Conservation (phyloP, 2,113 vertebrate genomes). For the Sylvia atricapilla region DNA sequence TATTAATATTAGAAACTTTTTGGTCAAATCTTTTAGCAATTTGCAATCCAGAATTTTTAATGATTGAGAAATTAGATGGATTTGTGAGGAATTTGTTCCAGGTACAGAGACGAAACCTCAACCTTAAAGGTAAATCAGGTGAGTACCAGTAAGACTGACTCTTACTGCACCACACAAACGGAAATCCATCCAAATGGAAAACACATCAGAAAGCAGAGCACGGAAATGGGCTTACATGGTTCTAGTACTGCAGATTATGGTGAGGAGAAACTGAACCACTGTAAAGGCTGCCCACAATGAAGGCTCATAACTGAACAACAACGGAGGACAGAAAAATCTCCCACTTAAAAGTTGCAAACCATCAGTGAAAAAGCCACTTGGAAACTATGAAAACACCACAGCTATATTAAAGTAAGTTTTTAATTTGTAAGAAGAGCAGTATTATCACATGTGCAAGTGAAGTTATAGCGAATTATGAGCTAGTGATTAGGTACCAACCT, state of each 20-base stretch:
- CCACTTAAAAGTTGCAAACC: background rate
- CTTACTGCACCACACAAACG: background rate
- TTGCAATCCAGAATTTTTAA: background rate
- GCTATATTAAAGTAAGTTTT: background rate
- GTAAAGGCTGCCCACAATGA: background rate
- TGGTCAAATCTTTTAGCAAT: background rate
- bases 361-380: background rate
- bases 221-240: rapidly evolving
- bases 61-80: background rate
- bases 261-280: background rate
- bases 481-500: slow-evolving; percentile 58
- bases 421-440: background rate
- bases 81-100: background rate
- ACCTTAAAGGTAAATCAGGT: background rate
- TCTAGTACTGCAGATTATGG: background rate
- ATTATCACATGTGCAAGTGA: background rate
- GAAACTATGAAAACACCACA: background rate
- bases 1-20: background rate
- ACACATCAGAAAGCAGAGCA: background rate
- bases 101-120: background rate
- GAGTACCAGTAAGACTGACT: background rate
- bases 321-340: background rate
- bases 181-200: background rate
- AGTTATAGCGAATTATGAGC: background rate
- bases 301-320: background rate